Evolutionary conservation across 2,113 vertebrate genomes (phyloP).

Genomic region (Embiotoca jacksoni): DNA sequence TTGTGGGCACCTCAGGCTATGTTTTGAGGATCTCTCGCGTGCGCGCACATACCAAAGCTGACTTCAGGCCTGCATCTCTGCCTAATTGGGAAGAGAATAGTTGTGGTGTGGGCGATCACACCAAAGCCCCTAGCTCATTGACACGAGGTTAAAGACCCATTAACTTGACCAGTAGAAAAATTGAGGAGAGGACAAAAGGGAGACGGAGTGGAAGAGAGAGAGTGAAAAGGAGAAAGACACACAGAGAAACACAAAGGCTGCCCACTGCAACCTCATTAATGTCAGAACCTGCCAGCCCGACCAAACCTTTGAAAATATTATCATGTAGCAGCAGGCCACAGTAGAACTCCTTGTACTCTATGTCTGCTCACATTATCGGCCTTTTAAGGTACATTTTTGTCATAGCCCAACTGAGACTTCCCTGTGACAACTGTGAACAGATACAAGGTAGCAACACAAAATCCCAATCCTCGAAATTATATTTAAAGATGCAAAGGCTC

Average conservation of each 20-base stretch:
- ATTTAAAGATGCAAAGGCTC: not conserved
- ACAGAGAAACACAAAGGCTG: conserved; percentile 12
- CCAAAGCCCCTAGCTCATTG: conserved; percentile 74
- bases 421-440: not conserved
- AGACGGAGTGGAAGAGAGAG: conserved; percentile 8
- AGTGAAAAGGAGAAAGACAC: conserved; percentile 7
- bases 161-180: conserved; percentile 73
- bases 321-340: not conserved
- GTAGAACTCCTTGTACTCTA: not conserved
- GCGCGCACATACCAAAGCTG: conserved; percentile 20
- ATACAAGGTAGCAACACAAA: not conserved
- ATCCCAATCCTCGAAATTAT: not conserved
- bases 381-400: not conserved
- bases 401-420: not conserved
- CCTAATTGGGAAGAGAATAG: conserved; percentile 78
- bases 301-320: conserved; percentile 21
- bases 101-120: conserved; percentile 62
- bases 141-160: conserved; percentile 83
- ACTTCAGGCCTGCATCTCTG: conserved; percentile 45
- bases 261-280: conserved; percentile 1
- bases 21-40: conserved; percentile 52
- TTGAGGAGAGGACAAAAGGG: conserved; percentile 57
- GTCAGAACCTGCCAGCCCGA: not conserved
- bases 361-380: not conserved
- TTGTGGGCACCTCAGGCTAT: conserved; percentile 66